Conservation (phyloP, 2,888 invertebrate genomes). For the Erebia ligea region DNA sequence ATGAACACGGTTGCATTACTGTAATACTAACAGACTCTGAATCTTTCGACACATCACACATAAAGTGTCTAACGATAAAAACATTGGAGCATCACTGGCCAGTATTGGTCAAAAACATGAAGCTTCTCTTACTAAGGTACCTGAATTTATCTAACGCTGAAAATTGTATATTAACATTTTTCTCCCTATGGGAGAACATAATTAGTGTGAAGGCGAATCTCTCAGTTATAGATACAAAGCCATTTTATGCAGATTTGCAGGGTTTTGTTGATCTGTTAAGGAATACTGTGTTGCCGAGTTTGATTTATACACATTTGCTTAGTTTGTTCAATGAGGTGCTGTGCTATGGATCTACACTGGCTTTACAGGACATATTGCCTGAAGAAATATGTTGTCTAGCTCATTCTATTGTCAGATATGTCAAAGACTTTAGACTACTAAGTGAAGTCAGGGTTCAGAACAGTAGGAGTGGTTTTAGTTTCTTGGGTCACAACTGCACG, state of each 20-base stretch:
- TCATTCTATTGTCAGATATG: slow-evolving; percentile 92
- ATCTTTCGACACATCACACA: slow-evolving; percentile 92
- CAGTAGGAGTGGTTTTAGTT: slow-evolving; percentile 74
- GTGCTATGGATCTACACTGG: slow-evolving; percentile 95
- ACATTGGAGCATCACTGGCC: slow-evolving; percentile 94
- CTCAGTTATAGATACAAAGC: slow-evolving; percentile 94
- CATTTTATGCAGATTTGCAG: slow-evolving; percentile 93
- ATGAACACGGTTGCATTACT: slow-evolving; percentile 82
- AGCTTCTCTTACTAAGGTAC: slow-evolving; percentile 82
- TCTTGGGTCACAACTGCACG: slow-evolving; percentile 72
- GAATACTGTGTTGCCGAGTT: slow-evolving; percentile 88
- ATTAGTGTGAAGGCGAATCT: slow-evolving; percentile 96
- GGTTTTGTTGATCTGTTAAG: slow-evolving; percentile 89
- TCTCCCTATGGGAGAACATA: slow-evolving; percentile 94
- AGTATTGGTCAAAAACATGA: slow-evolving; percentile 88
- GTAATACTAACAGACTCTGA: slow-evolving; percentile 89
- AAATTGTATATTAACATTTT: slow-evolving; percentile 90
- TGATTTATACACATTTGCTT: slow-evolving; percentile 92
- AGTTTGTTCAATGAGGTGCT: slow-evolving; percentile 94
- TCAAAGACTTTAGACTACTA: slow-evolving; percentile 91
- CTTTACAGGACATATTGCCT: slow-evolving; percentile 93
- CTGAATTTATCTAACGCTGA: slow-evolving; percentile 84
- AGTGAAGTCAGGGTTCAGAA: slow-evolving; percentile 79
- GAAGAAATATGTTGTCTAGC: slow-evolving; percentile 95
- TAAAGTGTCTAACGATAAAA: slow-evolving; percentile 93